These are phyloP conservation scores for Pteria penguin DNA, from an alignment of 2,888 invertebrate species.

Conservation along the genomic window DNA sequence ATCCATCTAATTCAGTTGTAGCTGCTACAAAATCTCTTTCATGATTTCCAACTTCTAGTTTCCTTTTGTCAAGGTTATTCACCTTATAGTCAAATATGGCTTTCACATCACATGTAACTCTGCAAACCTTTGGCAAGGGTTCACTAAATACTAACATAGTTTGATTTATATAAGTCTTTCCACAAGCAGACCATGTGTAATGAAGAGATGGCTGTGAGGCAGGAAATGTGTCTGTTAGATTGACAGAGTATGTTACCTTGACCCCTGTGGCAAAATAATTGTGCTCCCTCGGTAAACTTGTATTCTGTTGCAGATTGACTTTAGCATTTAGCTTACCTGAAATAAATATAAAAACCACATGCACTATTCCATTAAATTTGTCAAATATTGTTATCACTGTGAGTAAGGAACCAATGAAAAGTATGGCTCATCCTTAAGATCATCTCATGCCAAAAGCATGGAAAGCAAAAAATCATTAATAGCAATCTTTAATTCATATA, in stretches of 20 bases:
- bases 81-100: too few species aligned
- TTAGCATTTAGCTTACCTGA: neutral
- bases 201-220: neutral
- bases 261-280: neutral
- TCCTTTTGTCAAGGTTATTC: neutral
- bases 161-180: neutral
- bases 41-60: neutral
- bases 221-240: neutral
- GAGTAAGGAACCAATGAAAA: too few species aligned
- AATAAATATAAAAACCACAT: neutral
- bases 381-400: too few species aligned
- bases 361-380: too few species aligned
- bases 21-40: neutral
- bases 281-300: neutral
- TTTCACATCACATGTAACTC: neutral
- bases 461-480: too few species aligned
- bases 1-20: neutral
- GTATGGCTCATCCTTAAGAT: too few species aligned
- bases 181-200: neutral
- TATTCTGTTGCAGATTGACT: neutral
- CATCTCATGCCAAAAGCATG: too few species aligned
- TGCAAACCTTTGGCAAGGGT: neutral
- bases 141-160: neutral
- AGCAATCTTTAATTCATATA: too few species aligned
- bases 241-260: neutral